These are phyloP conservation scores for Omphaloscelis lunosa DNA, from an alignment of 2,888 invertebrate genomes.

Conservation along the genomic window DNA sequence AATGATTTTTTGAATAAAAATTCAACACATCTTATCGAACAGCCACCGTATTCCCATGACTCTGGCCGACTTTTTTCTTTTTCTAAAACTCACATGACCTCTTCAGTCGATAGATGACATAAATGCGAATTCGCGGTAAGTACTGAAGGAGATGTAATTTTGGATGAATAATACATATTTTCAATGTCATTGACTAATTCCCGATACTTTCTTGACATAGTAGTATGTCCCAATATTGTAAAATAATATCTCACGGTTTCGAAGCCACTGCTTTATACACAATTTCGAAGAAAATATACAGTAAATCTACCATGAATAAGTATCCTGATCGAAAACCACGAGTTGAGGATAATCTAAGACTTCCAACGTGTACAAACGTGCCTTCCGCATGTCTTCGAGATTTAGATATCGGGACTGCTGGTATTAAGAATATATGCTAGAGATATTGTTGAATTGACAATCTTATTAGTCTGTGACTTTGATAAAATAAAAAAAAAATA, in stretches of 20 bases:
- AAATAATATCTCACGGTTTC: neutral
- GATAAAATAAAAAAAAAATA: neutral
- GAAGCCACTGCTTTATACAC: neutral
- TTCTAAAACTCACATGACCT: no score
- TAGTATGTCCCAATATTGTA: neutral
- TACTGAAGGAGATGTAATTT: no score
- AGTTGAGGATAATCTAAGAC: constrained; percentile 2
- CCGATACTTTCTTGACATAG: no score
- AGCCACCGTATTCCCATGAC: no score
- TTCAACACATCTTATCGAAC: no score
- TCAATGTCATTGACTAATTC: no score
- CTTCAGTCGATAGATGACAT: no score
- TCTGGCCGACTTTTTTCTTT: no score
- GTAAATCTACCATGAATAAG: constrained; percentile 1
- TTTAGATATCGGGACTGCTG: neutral
- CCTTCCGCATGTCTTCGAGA: neutral
- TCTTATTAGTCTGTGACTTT: neutral
- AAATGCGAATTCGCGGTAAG: no score
- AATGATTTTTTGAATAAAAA: no score
- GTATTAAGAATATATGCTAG: neutral
- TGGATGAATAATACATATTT: no score
- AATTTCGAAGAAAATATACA: neutral
- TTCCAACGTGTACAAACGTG: neutral
- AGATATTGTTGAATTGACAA: neutral
- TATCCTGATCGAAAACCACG: neutral